These are phyloP conservation scores for Xenotilapia longispinis DNA, from an alignment of 2,113 vertebrate species.

Conservation along the genomic window DNA sequence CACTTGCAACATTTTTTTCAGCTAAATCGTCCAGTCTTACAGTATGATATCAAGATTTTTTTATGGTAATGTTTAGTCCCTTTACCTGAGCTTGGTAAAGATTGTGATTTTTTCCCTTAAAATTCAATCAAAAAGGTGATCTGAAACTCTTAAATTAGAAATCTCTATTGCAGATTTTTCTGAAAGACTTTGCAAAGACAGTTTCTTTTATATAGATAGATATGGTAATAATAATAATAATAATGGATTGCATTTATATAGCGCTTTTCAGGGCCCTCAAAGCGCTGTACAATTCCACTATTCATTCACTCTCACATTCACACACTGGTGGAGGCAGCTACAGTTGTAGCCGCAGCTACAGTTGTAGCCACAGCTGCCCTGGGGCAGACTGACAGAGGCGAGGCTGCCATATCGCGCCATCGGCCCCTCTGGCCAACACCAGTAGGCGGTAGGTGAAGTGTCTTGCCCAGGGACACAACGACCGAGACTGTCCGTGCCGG, in stretches of 20 bases:
- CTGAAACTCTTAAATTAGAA: not conserved
- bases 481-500: fast-evolving
- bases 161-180: not conserved
- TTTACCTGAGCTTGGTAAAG: not conserved
- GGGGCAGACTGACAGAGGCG: too few species aligned
- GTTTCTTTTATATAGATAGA: not conserved
- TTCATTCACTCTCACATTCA: too few species aligned
- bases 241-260: too few species aligned
- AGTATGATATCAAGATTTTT: not conserved
- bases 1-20: not conserved
- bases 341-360: too few species aligned
- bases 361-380: too few species aligned
- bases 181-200: not conserved
- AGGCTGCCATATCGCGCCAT: too few species aligned
- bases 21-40: not conserved
- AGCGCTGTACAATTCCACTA: too few species aligned
- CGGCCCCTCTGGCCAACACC: not conserved
- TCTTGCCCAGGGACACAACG: not conserved
- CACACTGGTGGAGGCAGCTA: too few species aligned
- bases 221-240: too few species aligned
- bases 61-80: not conserved
- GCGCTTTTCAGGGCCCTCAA: too few species aligned
- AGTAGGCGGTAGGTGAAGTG: not conserved
- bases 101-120: not conserved
- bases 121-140: not conserved